A percentile compares a stretch with the other conserved stretches of the same genome.
Evolutionary conservation across 2,113 vertebrate species (phyloP).

Genomic region (Petroica traversi): DNA sequence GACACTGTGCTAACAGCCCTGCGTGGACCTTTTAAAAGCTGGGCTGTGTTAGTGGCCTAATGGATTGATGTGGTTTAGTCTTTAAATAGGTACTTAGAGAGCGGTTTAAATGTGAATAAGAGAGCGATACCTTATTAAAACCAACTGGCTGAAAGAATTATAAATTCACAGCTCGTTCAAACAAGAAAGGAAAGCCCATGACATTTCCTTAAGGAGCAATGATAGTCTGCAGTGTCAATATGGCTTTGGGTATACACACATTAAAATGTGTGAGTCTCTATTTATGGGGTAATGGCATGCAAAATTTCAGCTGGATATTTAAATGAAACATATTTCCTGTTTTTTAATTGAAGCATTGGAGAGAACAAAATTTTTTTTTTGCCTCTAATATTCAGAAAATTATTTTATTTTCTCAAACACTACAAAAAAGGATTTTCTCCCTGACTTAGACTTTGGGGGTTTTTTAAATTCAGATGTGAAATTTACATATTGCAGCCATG

Average conservation of each 20-base stretch:
- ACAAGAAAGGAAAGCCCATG: conserved; percentile 44
- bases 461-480: no score
- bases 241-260: background rate
- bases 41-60: conserved; percentile 9
- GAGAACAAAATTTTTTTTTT: background rate
- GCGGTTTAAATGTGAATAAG: background rate
- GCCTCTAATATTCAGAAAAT: background rate
- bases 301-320: conserved; percentile 9
- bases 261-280: background rate
- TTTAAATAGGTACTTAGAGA: conserved; percentile 29
- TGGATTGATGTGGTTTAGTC: conserved; percentile 22
- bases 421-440: background rate
- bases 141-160: conserved; percentile 29
- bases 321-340: background rate
- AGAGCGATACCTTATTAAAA: conserved; percentile 16
- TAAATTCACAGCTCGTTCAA: conserved; percentile 37
- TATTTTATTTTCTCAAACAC: background rate
- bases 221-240: conserved; percentile 49
- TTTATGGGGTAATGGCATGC: conserved; percentile 5
- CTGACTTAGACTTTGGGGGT: background rate
- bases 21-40: conserved; percentile 3
- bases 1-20: background rate
- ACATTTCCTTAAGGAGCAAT: conserved; percentile 44
- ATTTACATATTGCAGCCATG: no score
- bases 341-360: background rate